phyloP scores from a whole-genome alignment of 2,888 invertebrate species.

The Chrysina gloriosa region DNA sequence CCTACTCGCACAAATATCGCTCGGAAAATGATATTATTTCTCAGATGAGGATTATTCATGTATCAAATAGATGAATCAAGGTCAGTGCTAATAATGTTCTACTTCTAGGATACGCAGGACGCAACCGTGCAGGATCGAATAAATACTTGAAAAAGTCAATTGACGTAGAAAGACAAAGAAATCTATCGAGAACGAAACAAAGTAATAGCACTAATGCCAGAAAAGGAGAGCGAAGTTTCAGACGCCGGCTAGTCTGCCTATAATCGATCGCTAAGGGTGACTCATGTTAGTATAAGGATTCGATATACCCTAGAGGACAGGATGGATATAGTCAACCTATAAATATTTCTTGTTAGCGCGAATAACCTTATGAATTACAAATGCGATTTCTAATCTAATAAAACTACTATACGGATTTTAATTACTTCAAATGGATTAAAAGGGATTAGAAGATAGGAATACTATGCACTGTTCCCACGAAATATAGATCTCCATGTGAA shows the following conservation, averaged over 20 bases:
- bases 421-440: too few species aligned
- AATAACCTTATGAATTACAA: too few species aligned
- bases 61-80: background rate
- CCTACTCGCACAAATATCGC: too few species aligned
- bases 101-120: background rate
- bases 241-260: conserved; percentile 28
- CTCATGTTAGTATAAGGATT: conserved; percentile 4
- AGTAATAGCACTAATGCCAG: background rate
- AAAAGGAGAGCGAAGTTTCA: background rate
- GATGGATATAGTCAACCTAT: background rate
- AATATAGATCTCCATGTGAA: too few species aligned
- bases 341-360: too few species aligned
- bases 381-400: too few species aligned
- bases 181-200: background rate
- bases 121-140: background rate
- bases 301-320: background rate
- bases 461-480: too few species aligned
- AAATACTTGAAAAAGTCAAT: background rate
- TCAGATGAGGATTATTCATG: background rate
- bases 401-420: too few species aligned
- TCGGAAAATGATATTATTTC: too few species aligned
- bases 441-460: too few species aligned
- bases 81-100: background rate
- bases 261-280: conserved; percentile 23
- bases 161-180: conserved; percentile 7